Conservation (phyloP, 2,888 invertebrate genomes). For the Lycia hirtaria region DNA sequence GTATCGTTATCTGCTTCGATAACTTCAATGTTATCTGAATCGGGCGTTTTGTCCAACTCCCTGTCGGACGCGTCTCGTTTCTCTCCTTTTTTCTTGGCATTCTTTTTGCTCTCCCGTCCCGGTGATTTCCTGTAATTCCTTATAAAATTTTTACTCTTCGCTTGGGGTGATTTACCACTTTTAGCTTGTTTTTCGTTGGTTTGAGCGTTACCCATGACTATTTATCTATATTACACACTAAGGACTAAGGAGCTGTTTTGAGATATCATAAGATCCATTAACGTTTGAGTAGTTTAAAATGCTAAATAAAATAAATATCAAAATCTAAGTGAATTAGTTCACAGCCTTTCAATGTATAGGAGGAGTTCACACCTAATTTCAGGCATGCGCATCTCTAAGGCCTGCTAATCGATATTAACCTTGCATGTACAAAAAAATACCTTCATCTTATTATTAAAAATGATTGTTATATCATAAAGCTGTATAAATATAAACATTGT, state of each 20-base stretch:
- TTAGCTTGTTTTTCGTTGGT: conserved; percentile 80
- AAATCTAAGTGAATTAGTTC: conserved; percentile 48
- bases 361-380: conserved; percentile 39
- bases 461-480: too few relatives aligned
- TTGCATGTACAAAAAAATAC: conserved; percentile 35
- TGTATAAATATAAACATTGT: too few relatives aligned
- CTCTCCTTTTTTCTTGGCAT: conserved; percentile 72
- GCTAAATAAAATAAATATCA: conserved; percentile 15
- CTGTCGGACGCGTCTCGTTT: conserved; percentile 71
- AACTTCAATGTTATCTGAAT: conserved; percentile 78
- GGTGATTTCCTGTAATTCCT: conserved; percentile 77
- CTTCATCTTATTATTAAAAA: too few relatives aligned
- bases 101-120: conserved; percentile 74
- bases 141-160: conserved; percentile 84
- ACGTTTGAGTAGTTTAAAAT: conserved; percentile 15
- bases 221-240: conserved; percentile 21
- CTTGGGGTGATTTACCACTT: conserved; percentile 80
- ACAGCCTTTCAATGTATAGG: conserved; percentile 56
- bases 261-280: conserved; percentile 10
- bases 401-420: conserved; percentile 50
- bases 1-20: conserved; percentile 79
- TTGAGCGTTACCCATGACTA: conserved; percentile 84
- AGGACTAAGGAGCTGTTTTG: not conserved
- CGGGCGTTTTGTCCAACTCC: conserved; percentile 78
- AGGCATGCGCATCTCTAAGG: conserved; percentile 52